phyloP scores from a whole-genome alignment of 2,797 vertebrate genomes.

The Denticeps clupeoides region DNA sequence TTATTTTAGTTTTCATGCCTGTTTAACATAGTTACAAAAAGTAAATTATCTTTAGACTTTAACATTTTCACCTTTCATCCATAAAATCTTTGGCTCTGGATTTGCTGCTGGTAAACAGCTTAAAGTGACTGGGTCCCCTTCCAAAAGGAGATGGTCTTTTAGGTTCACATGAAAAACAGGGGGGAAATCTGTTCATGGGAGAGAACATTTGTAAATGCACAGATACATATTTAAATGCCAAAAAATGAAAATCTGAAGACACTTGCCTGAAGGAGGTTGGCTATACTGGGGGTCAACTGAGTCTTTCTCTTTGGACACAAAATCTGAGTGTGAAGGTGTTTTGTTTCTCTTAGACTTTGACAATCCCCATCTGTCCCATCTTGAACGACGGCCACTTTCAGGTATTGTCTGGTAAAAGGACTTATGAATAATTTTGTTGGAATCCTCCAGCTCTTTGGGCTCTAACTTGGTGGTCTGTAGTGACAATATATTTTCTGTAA shows the following conservation, averaged over 20 bases:
- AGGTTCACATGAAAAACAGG: constrained; percentile 93
- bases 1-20: too few species aligned
- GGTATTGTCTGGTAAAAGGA: constrained; percentile 24
- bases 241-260: neutral
- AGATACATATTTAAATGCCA: neutral
- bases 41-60: neutral
- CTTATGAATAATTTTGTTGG: constrained; percentile 20
- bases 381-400: constrained; percentile 55
- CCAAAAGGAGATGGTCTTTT: constrained; percentile 82
- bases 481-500: constrained; percentile 69
- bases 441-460: constrained; percentile 78
- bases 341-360: constrained; percentile 72
- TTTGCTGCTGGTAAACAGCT: constrained; percentile 86
- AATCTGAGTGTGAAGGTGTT: constrained; percentile 72
- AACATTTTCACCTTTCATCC: constrained; percentile 81
- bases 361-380: constrained; percentile 87
- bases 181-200: constrained; percentile 64
- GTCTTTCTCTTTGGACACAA: too few species aligned
- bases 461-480: constrained; percentile 44
- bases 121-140: constrained; percentile 79
- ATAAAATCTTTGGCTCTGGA: constrained; percentile 74
- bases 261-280: neutral
- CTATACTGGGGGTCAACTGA: neutral
- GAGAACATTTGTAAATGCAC: too few species aligned
- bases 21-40: neutral